These are phyloP conservation scores for Chiroxiphia lanceolata DNA, from an alignment of 2,797 vertebrate genomes.

Conservation along the genomic window DNA sequence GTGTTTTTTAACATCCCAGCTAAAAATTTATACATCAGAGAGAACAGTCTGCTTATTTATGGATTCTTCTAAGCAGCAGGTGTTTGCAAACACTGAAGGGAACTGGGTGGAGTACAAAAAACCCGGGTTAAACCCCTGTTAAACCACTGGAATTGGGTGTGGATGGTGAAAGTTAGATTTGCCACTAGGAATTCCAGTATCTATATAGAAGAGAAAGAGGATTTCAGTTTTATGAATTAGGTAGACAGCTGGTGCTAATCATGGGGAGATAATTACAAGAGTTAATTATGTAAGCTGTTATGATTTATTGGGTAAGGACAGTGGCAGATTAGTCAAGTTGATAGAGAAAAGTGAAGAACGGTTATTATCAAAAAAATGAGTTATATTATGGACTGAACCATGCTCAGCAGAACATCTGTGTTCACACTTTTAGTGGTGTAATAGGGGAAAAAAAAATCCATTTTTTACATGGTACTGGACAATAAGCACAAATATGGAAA, in stretches of 20 bases:
- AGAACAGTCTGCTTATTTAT: background rate
- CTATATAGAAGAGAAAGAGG: background rate
- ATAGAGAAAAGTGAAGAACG: background rate
- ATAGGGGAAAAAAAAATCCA: accelerated
- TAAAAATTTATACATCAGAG: slow-evolving; percentile 13
- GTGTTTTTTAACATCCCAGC: background rate
- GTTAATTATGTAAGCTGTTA: slow-evolving; percentile 34
- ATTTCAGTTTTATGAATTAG: background rate
- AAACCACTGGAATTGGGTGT: background rate
- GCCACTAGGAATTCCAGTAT: background rate
- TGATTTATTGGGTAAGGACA: slow-evolving; percentile 30
- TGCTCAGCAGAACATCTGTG: background rate
- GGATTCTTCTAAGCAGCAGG: background rate
- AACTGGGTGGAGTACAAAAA: background rate
- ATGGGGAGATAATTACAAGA: background rate
- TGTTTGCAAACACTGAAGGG: background rate
- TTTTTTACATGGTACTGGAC: background rate
- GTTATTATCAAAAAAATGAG: background rate
- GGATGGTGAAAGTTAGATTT: background rate
- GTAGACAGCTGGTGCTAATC: slow-evolving; percentile 26
- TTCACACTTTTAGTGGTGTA: background rate
- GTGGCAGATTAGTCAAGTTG: background rate
- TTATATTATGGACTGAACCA: background rate
- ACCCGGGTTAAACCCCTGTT: background rate
- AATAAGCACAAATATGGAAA: background rate